Evolutionary conservation across 2,113 vertebrate genomes (phyloP).

Genomic region (Phrynosoma blainvillii): DNA sequence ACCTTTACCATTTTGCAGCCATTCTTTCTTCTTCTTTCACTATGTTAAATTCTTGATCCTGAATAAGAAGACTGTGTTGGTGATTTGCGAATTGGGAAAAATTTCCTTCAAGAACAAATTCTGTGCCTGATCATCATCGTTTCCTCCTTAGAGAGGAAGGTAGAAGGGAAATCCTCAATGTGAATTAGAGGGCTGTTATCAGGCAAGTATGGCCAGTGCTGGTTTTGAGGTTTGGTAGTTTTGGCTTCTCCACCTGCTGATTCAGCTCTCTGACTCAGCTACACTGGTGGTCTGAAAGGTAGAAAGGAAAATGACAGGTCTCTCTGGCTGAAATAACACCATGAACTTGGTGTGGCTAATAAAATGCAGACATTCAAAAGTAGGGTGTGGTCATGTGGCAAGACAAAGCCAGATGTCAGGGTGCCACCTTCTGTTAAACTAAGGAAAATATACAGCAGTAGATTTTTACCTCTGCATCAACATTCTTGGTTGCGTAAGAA

Average conservation of each 20-base stretch:
- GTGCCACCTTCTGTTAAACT: conserved; percentile 3
- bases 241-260: conserved; percentile 12
- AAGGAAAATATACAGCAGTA: background rate
- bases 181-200: background rate
- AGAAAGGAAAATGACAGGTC: background rate
- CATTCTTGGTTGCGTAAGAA: background rate
- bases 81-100: background rate
- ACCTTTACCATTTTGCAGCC: background rate
- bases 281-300: background rate
- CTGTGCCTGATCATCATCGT: background rate
- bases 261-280: conserved; percentile 4
- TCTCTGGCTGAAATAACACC: background rate
- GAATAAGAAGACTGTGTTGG: background rate
- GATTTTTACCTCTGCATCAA: background rate
- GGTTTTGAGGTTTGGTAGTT: background rate
- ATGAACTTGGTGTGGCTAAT: conserved; percentile 31
- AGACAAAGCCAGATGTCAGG: background rate
- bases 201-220: background rate
- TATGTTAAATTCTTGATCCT: background rate
- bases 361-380: conserved; percentile 41
- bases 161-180: background rate
- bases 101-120: background rate
- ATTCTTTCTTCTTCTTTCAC: background rate
- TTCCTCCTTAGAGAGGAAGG: accelerated
- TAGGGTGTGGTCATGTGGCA: background rate